These are phyloP conservation scores for Drosophila macrospina DNA, from an alignment of 2,888 invertebrate species.

Conservation along the genomic window DNA sequence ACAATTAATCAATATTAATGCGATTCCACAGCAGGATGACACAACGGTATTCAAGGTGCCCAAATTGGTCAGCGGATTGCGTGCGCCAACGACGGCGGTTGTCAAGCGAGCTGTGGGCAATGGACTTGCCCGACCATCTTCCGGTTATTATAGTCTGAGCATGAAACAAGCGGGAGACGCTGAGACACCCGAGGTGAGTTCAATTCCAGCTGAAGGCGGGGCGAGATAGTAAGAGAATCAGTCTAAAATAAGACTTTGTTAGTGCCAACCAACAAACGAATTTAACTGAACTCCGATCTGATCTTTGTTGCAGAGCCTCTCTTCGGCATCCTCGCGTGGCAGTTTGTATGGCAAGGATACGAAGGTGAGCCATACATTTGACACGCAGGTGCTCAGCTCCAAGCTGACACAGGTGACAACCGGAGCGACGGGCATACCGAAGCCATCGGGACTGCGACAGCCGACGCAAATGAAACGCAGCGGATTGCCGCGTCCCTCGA, in stretches of 20 bases:
- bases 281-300: too few species aligned
- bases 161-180: conserved; percentile 63
- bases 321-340: conserved; percentile 83
- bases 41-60: conserved; percentile 80
- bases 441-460: conserved; percentile 83
- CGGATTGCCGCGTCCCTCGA: conserved; percentile 83
- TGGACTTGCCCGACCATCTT: conserved; percentile 83
- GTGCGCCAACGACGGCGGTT: conserved; percentile 65
- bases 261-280: background rate
- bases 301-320: conserved; percentile 78
- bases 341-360: conserved; percentile 75
- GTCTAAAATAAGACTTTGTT: background rate
- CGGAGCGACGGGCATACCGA: conserved; percentile 82
- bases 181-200: conserved; percentile 73
- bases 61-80: conserved; percentile 80
- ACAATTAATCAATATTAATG: background rate
- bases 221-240: too few species aligned
- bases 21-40: conserved; percentile 58
- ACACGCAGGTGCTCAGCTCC: conserved; percentile 51
- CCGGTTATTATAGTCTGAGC: conserved; percentile 84
- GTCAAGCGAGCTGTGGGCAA: conserved; percentile 74
- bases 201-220: background rate
- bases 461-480: conserved; percentile 83
- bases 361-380: conserved; percentile 43
- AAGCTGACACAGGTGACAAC: conserved; percentile 78